A percentile compares a stretch with the other conserved stretches of the same genome.
These are phyloP conservation scores for Pangasius krempfi DNA, from an alignment of 2,797 vertebrate genomes.

Conservation along the genomic window DNA sequence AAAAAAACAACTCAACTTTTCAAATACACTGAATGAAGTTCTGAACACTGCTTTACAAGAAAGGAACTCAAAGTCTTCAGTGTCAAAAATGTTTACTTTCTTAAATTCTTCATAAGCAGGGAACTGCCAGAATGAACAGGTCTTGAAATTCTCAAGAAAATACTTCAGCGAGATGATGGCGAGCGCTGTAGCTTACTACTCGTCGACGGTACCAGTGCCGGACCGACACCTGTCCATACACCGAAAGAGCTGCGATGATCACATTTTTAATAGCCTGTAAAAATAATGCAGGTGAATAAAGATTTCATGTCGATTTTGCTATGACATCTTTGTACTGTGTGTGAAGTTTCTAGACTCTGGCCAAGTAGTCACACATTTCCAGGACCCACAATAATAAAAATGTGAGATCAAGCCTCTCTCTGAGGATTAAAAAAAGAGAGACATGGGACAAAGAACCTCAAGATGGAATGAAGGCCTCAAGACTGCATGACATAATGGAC, in stretches of 20 bases:
- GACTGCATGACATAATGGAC: neutral
- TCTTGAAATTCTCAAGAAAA: slow-evolving; percentile 45
- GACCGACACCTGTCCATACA: slow-evolving; percentile 67
- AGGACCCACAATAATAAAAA: neutral
- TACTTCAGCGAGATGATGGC: slow-evolving; percentile 47
- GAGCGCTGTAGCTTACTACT: slow-evolving; percentile 42
- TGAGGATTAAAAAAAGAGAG: slow-evolving; percentile 48
- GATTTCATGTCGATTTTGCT: neutral
- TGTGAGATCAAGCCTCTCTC: slow-evolving; percentile 12
- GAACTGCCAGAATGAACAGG: slow-evolving; percentile 35
- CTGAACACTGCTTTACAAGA: slow-evolving; percentile 42
- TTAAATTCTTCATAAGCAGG: slow-evolving; percentile 35
- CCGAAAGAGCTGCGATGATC: slow-evolving; percentile 25
- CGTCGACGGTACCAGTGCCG: slow-evolving; percentile 68
- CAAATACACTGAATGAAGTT: slow-evolving; percentile 49
- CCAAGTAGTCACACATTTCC: slow-evolving; percentile 21
- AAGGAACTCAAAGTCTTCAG: slow-evolving; percentile 20
- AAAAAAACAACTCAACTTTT: slow-evolving; percentile 1
- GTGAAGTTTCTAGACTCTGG: neutral
- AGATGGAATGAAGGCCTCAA: slow-evolving; percentile 14
- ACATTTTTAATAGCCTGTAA: slow-evolving; percentile 17
- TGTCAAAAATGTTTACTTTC: neutral
- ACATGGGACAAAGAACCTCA: neutral
- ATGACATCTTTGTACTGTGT: slow-evolving; percentile 65
- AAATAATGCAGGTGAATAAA: slow-evolving; percentile 48